Conservation (phyloP, 2,888 invertebrate species). For the Neoscelio sp. region DNA sequence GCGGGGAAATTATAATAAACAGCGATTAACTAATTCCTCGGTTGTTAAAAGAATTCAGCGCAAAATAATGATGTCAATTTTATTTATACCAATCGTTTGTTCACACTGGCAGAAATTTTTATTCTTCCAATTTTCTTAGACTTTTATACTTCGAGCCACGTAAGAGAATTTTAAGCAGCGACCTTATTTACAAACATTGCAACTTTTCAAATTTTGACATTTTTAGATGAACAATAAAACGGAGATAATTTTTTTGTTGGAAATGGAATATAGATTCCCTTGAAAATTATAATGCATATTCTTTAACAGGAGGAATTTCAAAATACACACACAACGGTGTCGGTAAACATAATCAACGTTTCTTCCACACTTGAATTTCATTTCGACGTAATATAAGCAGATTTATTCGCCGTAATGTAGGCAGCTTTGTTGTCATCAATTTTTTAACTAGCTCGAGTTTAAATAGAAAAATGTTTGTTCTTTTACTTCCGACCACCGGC, state of each 20-base stretch:
- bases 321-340: not conserved
- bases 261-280: not conserved
- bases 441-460: not conserved
- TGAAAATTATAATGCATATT: constrained; percentile 5
- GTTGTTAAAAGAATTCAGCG: too few relatives aligned
- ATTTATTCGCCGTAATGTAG: constrained; percentile 24
- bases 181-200: not conserved
- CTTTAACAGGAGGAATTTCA: not conserved
- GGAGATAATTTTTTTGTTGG: not conserved
- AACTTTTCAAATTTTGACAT: constrained; percentile 6
- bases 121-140: not conserved
- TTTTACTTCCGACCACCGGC: not conserved
- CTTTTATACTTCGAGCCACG: constrained; percentile 2
- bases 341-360: too few relatives aligned
- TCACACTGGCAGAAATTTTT: not conserved
- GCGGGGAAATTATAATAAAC: not conserved
- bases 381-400: constrained; percentile 13
- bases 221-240: not conserved
- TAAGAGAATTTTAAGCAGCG: constrained; percentile 34
- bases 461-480: not conserved
- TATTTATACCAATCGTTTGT: constrained; percentile 22
- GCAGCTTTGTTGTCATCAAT: constrained; percentile 16
- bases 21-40: not conserved
- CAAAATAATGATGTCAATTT: too few relatives aligned
- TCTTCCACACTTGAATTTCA: not conserved